These are phyloP conservation scores for Pemphredon lugubris DNA, from an alignment of 2,888 invertebrate genomes.

Conservation along the genomic window DNA sequence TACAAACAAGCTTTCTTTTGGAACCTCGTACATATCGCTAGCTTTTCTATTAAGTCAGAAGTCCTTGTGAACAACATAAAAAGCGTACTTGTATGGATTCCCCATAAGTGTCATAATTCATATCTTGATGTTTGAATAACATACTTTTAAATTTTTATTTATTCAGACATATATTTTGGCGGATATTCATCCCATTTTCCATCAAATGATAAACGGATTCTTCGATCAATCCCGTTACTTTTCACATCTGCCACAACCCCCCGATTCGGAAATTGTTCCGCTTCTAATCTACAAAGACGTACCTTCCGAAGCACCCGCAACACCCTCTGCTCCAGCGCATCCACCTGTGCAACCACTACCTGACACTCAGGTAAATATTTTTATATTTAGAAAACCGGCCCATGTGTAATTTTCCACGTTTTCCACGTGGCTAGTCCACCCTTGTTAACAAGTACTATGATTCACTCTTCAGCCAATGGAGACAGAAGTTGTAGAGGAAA, in stretches of 20 bases:
- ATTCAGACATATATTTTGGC: slow-evolving; percentile 51
- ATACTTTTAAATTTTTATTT: not conserved
- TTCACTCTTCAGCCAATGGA: slow-evolving; percentile 83
- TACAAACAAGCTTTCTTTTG: too few species aligned
- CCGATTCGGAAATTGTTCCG: slow-evolving; percentile 63
- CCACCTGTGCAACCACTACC: slow-evolving; percentile 53
- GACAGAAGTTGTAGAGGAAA: slow-evolving; percentile 79
- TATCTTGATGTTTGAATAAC: not conserved
- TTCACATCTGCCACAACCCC: slow-evolving; percentile 52
- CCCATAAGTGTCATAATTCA: too few species aligned
- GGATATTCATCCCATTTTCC: slow-evolving; percentile 59
- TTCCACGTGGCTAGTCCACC: not conserved
- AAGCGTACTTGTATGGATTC: too few species aligned
- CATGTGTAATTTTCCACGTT: not conserved
- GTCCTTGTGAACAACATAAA: too few species aligned
- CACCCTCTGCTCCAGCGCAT: slow-evolving; percentile 37
- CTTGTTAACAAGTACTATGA: not conserved
- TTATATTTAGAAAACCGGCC: too few species aligned
- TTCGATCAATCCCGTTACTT: slow-evolving; percentile 62
- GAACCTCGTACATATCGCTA: too few species aligned
- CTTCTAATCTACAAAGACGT: slow-evolving; percentile 65
- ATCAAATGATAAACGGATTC: slow-evolving; percentile 66
- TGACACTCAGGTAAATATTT: slow-evolving; percentile 67
- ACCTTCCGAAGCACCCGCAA: slow-evolving; percentile 48
- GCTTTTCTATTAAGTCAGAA: too few species aligned